Evolutionary conservation across 2,797 vertebrate genomes (phyloP).

Genomic region (Synanceia verrucosa): DNA sequence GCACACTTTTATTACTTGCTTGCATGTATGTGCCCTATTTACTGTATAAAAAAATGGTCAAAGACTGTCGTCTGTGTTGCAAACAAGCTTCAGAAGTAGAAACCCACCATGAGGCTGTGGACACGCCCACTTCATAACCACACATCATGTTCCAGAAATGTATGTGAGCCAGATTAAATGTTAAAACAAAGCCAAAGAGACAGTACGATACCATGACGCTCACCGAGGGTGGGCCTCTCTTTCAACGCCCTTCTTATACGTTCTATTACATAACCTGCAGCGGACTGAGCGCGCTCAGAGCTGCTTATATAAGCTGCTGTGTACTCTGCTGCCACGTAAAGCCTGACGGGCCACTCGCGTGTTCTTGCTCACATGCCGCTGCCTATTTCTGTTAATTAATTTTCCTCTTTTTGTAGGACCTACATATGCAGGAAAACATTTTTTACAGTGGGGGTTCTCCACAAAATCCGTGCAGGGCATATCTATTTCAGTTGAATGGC

Average conservation of each 20-base stretch:
- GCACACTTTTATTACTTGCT: background rate
- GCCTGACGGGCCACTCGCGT: constrained; percentile 23
- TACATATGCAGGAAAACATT: too few species aligned
- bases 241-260: constrained; percentile 35
- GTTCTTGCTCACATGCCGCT: constrained; percentile 24
- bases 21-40: background rate
- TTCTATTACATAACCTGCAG: constrained; percentile 67
- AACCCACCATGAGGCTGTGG: background rate
- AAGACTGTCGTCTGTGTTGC: background rate
- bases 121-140: background rate
- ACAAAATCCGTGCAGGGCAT: background rate
- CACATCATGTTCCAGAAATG: background rate
- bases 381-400: constrained; percentile 21
- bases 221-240: constrained; percentile 22
- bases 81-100: background rate
- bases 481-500: background rate
- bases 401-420: background rate
- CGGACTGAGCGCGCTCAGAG: constrained; percentile 47
- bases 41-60: background rate
- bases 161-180: background rate
- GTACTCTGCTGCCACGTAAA: constrained; percentile 56
- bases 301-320: constrained; percentile 75
- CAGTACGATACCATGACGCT: background rate
- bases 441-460: too few species aligned
- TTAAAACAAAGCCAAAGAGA: constrained; percentile 6